Percentiles rank a stretch among this genome's conserved stretches.
Conservation (phyloP, 1,140 invertebrate genomes). For the Trichoplusia ni region DNA sequence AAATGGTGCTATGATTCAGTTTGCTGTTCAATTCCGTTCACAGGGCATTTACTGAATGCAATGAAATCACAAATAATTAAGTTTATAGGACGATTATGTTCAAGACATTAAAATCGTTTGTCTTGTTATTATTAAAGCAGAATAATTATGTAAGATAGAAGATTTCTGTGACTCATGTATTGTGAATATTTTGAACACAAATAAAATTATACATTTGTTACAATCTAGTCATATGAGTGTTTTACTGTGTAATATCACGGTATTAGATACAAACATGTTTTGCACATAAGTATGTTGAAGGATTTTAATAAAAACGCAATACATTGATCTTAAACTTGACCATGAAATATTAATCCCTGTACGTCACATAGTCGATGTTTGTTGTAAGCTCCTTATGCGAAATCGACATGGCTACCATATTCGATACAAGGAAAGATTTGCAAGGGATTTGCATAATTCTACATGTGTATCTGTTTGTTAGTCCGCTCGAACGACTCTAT, state of each 20-base stretch:
- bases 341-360: conserved; percentile 25
- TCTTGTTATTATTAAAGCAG: too few relatives aligned
- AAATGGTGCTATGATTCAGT: conserved; percentile 31
- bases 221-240: too few relatives aligned
- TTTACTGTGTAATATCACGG: too few relatives aligned
- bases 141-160: too few relatives aligned
- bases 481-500: neutral
- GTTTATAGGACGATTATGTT: too few relatives aligned
- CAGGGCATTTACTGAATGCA: neutral
- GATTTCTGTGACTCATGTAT: too few relatives aligned
- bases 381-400: conserved; percentile 40
- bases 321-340: conserved; percentile 17
- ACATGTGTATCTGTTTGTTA: conserved; percentile 43
- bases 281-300: conserved; percentile 3
- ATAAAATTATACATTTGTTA: too few relatives aligned
- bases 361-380: conserved; percentile 9
- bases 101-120: too few relatives aligned
- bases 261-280: too few relatives aligned
- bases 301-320: conserved; percentile 4
- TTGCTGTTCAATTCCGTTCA: conserved; percentile 6
- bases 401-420: conserved; percentile 44
- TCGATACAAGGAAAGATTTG: conserved; percentile 34
- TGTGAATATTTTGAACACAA: too few relatives aligned
- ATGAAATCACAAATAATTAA: neutral
- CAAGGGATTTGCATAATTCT: conserved; percentile 54